Evolutionary conservation across 2,888 invertebrate genomes (phyloP), one percentile per base, ranked within the genome.

Genomic region (Tillus elongatus): DNA sequence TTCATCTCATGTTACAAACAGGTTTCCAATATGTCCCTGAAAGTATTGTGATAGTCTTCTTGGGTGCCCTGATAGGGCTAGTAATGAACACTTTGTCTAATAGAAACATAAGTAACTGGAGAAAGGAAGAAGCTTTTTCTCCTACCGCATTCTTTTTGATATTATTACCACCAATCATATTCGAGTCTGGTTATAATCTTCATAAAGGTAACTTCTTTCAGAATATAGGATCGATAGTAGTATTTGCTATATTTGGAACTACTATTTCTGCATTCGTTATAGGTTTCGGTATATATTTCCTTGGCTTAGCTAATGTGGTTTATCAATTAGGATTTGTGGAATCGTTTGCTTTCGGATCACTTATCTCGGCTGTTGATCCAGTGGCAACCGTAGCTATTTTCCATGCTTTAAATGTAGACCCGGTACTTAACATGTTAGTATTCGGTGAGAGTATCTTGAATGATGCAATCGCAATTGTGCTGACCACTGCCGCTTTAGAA

Each of bases 361-460:
- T 95, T 42, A 96, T 98, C 62, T 97, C 96, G 2, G 98, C 98
- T 14, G 97, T 98, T 3, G 98, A 98, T 70, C 98, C 98, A 0
- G 97, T 98, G 0, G 97, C 97, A 3, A 99, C 98, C 0, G 84
- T 98, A 15, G 97, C 98, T 6, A 98, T 98, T 50, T 98, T 98
- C 60, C 93, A 97, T 68, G 96, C 96, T 2, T 69, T 97, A 14
- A 89, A 98, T 64, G 90, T 96, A 0, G 97, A 98, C 64, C 95
- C 95, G 1, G 85, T 98, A 3, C 72, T 98, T 1, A 97, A 98
- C 70, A 99, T 99, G 97, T 82, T 98, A 68, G 97, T 98, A 1
- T 98, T 98, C 71, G 96, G 83, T 6, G 87, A 88, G 61, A 90
- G 90, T 53, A 91, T 95, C 56, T 72, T 98, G 3, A 98, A 98